These are phyloP conservation scores for Poecilia picta DNA, from an alignment of 2,797 vertebrate species.

Conservation along the genomic window DNA sequence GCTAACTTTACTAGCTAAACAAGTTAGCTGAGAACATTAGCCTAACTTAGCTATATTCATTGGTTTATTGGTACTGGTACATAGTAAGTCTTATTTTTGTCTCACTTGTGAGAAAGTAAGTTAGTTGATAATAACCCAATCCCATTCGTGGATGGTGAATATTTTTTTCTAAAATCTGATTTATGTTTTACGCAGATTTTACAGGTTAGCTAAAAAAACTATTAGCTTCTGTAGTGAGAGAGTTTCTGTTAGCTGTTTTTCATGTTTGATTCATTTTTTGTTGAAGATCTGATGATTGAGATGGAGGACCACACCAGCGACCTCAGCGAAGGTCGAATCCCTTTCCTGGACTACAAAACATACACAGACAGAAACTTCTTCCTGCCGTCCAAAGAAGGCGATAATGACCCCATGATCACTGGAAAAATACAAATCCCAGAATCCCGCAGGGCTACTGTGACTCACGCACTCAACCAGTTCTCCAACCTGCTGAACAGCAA, in stretches of 20 bases:
- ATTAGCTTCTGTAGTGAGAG: not conserved
- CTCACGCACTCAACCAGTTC: constrained; percentile 94
- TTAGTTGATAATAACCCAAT: not conserved
- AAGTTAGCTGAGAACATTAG: not conserved
- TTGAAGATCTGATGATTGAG: constrained; percentile 95
- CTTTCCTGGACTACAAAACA: constrained; percentile 94
- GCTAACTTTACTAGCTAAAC: not conserved
- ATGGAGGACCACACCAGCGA: constrained; percentile 98
- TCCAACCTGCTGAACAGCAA: constrained; percentile 98
- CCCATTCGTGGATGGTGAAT: not conserved
- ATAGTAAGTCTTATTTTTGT: not conserved
- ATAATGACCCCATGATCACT: constrained; percentile 93
- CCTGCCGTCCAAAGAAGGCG: constrained; percentile 92
- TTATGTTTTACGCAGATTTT: not conserved
- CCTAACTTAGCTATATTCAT: not conserved
- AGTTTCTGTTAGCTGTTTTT: not conserved
- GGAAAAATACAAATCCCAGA: constrained; percentile 92
- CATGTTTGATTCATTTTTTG: not conserved
- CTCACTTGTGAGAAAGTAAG: not conserved
- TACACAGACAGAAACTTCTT: constrained; percentile 97
- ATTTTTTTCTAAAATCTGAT: not conserved
- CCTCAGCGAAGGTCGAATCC: constrained; percentile 91
- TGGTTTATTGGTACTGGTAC: not conserved
- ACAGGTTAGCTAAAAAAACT: not conserved
- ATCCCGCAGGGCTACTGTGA: constrained; percentile 83